Evolutionary conservation across 1,140 invertebrate genomes (phyloP), one percentile per base, ranked within the genome.

Genomic region (Hetaerina americana): DNA sequence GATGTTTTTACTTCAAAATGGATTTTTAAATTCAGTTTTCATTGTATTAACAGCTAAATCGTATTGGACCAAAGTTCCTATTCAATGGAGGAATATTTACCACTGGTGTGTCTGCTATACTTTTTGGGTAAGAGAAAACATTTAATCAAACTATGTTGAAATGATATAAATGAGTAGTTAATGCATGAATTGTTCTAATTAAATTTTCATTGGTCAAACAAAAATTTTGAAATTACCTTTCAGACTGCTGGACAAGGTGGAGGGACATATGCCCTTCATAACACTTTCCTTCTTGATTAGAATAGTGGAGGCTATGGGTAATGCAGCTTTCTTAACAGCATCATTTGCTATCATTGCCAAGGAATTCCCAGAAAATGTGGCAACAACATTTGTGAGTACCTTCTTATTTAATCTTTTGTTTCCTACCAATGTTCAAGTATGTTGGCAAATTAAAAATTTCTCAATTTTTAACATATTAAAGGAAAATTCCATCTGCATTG

Each of bases 301-400:
- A 73, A 92, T 94, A 73, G 80, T 95, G n/a, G 95, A 97, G 81
- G 96, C 94, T 0, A 82, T 95, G 81, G 95, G 94, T 26, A 93
- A 94, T 77, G 94, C 95, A 0, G 93, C 93, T 1, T 96, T 96
- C 81, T 84, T 96, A 1, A 97, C 94, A 1, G 92, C 94, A 0
- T 90, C 90, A 75, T 97, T 96, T 82, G 92, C 94, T 0, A 94
- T 97, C 70, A 92, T 96, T 67, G 94, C 95, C n/a, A 91, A 91
- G 79, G 92, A 95, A 81, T 97, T 97, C 83, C 93, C 94, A 0
- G 84, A 93, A 71, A 90, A 92, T 77, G 90, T 97, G 0, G 92
- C 93, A 0, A 93, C 92, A 0, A 93, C 94, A 74, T 95, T 97
- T 83, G 94, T 95, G 82, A 90, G 87, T 83, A 75, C 75, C 69